phyloP scores from a whole-genome alignment of 2,888 invertebrate genomes.

The Cynaeus angustus region DNA sequence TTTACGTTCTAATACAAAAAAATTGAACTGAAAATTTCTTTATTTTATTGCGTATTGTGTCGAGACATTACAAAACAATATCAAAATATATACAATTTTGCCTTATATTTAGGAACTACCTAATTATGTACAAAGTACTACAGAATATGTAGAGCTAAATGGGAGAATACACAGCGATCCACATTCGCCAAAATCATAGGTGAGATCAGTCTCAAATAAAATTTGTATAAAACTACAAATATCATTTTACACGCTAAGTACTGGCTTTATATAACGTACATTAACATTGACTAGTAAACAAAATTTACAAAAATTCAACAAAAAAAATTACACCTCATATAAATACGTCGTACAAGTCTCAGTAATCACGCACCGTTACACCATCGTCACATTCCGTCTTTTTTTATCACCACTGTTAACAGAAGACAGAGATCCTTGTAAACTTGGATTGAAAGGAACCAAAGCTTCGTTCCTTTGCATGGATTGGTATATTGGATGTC shows the following conservation, averaged over 20 bases:
- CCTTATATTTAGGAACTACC: neutral
- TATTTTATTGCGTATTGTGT: constrained; percentile 33
- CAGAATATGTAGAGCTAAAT: neutral
- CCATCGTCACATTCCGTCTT: constrained; percentile 77
- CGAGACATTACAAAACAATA: constrained; percentile 41
- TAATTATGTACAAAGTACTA: constrained; percentile 24
- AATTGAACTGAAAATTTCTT: constrained; percentile 6
- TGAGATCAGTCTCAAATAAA: constrained; percentile 50
- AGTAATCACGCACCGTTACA: constrained; percentile 70
- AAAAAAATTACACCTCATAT: constrained; percentile 36
- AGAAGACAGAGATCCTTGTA: constrained; percentile 75
- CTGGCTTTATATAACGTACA: constrained; percentile 44
- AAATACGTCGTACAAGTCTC: constrained; percentile 58
- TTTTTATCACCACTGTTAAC: constrained; percentile 75
- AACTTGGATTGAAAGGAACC: constrained; percentile 72
- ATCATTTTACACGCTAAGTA: constrained; percentile 39
- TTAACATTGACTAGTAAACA: constrained; percentile 43
- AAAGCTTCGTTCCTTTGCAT: constrained; percentile 69
- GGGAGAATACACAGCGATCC: constrained; percentile 28
- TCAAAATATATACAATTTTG: constrained; percentile 40
- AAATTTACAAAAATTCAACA: constrained; percentile 39
- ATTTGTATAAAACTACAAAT: constrained; percentile 48
- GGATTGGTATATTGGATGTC: constrained; percentile 69
- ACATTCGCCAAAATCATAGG: constrained; percentile 14
- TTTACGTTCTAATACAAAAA: neutral